These are phyloP conservation scores for Phenganax stokvisi DNA, from an alignment of 92 coral and sea anemone genomes.

Conservation along the genomic window DNA sequence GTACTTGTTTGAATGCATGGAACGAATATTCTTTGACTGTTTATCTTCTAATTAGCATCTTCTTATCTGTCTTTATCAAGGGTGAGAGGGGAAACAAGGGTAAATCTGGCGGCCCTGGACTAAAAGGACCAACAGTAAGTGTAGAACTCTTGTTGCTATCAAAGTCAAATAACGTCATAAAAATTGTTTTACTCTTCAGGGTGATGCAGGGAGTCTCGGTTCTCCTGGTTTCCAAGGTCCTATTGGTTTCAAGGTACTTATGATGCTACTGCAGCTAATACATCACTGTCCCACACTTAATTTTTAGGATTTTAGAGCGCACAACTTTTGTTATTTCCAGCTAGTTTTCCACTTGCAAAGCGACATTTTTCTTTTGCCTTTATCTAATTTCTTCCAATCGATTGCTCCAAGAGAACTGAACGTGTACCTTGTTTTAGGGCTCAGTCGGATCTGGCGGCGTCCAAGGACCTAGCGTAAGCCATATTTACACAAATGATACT, in stretches of 20 bases:
- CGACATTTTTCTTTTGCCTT: neutral
- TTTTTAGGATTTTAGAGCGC: too few relatives aligned
- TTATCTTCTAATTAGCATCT: neutral
- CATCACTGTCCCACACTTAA: too few relatives aligned
- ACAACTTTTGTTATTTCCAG: too few relatives aligned
- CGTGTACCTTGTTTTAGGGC: conserved; percentile 9
- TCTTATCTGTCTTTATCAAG: neutral
- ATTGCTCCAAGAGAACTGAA: neutral
- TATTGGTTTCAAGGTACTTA: conserved; percentile 9
- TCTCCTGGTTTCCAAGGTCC: conserved; percentile 47
- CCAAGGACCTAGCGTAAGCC: conserved; percentile 24
- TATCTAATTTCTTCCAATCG: too few relatives aligned
- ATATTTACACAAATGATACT: neutral
- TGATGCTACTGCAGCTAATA: too few relatives aligned
- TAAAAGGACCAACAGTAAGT: conserved; percentile 46
- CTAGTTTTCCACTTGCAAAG: too few relatives aligned
- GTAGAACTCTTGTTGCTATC: neutral
- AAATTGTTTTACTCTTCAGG: conserved; percentile 33
- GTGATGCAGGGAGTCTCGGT: conserved; percentile 59
- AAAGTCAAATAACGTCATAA: neutral
- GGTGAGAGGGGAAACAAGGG: conserved; percentile 14
- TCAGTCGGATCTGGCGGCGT: neutral
- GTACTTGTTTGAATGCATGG: neutral
- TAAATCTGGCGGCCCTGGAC: conserved; percentile 26
- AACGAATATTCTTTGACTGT: neutral